phyloP scores from a whole-genome alignment of 64 coral and sea anemone species.

The Acropora tenuis region DNA sequence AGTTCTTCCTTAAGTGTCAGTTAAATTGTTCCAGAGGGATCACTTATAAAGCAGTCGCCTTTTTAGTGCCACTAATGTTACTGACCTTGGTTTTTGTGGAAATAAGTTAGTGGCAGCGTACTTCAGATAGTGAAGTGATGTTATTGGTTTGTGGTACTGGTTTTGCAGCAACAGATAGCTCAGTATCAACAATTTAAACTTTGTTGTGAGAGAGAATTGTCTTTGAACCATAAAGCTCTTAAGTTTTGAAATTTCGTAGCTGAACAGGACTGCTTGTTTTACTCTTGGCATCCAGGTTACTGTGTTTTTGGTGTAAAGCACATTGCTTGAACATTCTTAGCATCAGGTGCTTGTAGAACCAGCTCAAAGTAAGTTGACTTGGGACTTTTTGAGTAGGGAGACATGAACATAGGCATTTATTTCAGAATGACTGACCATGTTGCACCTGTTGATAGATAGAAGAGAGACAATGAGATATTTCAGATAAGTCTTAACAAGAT shows the following conservation, averaged over 20 bases:
- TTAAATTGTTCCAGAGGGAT: conserved; percentile 35
- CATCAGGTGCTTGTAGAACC: conserved; percentile 31
- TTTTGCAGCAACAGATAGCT: conserved; percentile 26
- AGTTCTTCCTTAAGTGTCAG: conserved; percentile 57
- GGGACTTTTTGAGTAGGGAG: conserved; percentile 6
- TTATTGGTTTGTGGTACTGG: conserved; percentile 44
- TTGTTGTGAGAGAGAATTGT: conserved; percentile 39
- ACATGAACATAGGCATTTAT: conserved; percentile 17
- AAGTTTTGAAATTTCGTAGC: conserved; percentile 30
- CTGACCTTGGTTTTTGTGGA: conserved; percentile 35
- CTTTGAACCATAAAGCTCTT: conserved; percentile 36
- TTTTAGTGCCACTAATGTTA: conserved; percentile 33
- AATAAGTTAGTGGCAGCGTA: conserved; percentile 57
- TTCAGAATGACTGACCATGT: conserved; percentile 53
- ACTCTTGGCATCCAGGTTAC: conserved; percentile 32
- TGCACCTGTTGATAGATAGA: conserved; percentile 40
- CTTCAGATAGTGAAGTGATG: conserved; percentile 28
- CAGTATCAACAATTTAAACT: conserved; percentile 13
- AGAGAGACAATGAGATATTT: not conserved
- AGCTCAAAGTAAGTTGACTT: conserved; percentile 30
- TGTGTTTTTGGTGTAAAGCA: conserved; percentile 60
- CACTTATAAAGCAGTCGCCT: conserved; percentile 14
- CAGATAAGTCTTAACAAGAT: not conserved
- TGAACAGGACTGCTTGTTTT: conserved; percentile 37
- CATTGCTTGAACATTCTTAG: conserved; percentile 17